phyloP scores from a whole-genome alignment of 2,113 vertebrate genomes.

The Colaptes auratus region DNA sequence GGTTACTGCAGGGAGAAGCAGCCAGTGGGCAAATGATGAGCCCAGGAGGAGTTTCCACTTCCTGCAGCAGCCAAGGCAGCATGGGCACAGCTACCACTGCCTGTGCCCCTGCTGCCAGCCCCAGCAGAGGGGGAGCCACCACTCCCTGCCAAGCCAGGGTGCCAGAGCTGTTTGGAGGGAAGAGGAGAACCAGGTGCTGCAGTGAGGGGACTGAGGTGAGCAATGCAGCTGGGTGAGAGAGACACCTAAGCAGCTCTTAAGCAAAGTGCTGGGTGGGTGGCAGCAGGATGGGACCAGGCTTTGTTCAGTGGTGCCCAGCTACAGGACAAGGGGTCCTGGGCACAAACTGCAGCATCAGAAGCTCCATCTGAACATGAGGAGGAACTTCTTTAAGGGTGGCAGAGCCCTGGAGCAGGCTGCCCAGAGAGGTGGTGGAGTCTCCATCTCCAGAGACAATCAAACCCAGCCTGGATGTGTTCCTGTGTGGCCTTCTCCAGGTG shows the following conservation, averaged over 20 bases:
- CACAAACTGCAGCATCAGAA: too few species aligned
- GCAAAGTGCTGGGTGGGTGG: too few species aligned
- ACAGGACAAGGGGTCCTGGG: too few species aligned
- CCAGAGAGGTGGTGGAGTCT: too few species aligned
- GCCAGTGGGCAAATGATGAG: background rate
- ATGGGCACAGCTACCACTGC: rapidly evolving
- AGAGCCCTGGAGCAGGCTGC: too few species aligned
- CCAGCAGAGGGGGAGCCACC: background rate
- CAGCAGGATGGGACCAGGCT: too few species aligned
- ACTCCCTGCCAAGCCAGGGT: background rate
- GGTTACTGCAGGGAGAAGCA: background rate
- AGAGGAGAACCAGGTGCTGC: background rate
- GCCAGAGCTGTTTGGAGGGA: background rate
- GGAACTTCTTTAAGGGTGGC: too few species aligned
- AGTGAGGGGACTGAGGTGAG: background rate
- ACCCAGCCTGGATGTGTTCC: too few species aligned
- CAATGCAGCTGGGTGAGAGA: background rate
- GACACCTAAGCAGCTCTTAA: background rate
- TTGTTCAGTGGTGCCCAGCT: too few species aligned
- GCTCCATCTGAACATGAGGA: too few species aligned
- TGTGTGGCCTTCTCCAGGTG: too few species aligned
- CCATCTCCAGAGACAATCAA: too few species aligned
- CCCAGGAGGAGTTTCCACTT: background rate
- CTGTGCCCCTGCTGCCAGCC: background rate
- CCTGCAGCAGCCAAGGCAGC: background rate